A percentile compares a stretch with the other conserved stretches of the same genome.
phyloP scores from a whole-genome alignment of 2,113 vertebrate genomes.

The Oncorhynchus gorbuscha region DNA sequence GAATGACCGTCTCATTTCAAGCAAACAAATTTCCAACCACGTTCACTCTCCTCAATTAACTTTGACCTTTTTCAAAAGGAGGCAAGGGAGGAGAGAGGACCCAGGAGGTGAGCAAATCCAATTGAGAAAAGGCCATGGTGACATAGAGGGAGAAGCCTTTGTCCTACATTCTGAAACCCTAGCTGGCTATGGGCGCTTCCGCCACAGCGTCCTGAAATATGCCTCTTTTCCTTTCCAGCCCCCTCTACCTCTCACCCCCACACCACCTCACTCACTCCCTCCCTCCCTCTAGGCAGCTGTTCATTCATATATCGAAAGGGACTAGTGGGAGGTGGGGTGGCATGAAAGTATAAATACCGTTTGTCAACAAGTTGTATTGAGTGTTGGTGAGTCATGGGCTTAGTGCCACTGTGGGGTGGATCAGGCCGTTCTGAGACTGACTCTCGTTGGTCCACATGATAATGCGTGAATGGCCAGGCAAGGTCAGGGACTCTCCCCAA shows the following conservation, averaged over 20 bases:
- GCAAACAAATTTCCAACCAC: too few species aligned
- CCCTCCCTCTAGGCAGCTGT: slow-evolving; percentile 61
- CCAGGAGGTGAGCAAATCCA: too few species aligned
- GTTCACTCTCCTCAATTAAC: too few species aligned
- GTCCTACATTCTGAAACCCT: slow-evolving; percentile 58
- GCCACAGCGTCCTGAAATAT: neutral
- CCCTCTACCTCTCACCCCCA: slow-evolving; percentile 1
- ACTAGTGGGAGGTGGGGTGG: slow-evolving; percentile 26
- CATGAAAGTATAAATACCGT: slow-evolving; percentile 67
- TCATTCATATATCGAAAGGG: slow-evolving; percentile 49
- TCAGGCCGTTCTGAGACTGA: neutral
- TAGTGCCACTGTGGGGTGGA: neutral
- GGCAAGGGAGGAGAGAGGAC: too few species aligned
- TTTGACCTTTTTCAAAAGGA: too few species aligned
- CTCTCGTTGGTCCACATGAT: neutral
- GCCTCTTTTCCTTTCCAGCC: neutral
- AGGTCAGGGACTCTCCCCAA: too few species aligned
- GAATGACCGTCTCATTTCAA: too few species aligned
- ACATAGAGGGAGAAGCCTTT: slow-evolving; percentile 40
- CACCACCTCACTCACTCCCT: slow-evolving; percentile 2
- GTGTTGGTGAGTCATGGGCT: slow-evolving; percentile 46
- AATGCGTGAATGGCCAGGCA: too few species aligned
- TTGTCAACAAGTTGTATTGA: slow-evolving; percentile 73
- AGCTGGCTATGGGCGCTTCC: slow-evolving; percentile 1
- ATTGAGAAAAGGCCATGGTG: too few species aligned